A percentile compares a stretch with the other conserved stretches of the same genome.
phyloP scores from a whole-genome alignment of 2,888 invertebrate species.

The Odontothrips loti region DNA sequence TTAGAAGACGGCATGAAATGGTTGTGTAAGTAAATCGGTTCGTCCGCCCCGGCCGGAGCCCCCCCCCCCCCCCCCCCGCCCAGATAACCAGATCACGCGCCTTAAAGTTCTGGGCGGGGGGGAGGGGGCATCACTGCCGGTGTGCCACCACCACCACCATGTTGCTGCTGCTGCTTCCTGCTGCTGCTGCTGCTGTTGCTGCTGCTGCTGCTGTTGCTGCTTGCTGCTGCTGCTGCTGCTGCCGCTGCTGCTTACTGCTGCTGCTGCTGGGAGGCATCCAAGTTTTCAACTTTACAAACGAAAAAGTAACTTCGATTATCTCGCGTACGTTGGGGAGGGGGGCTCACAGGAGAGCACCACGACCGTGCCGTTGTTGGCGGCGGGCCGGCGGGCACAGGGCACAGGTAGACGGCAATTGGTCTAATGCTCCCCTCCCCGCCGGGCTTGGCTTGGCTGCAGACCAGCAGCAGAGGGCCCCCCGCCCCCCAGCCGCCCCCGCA shows the following conservation, averaged over 20 bases:
- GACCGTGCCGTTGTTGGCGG: background rate
- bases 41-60: background rate
- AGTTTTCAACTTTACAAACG: background rate
- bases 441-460: too few relatives aligned
- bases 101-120: background rate
- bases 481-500: too few relatives aligned
- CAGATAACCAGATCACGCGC: background rate
- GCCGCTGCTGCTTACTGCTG: too few relatives aligned
- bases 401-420: background rate
- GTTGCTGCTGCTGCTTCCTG: too few relatives aligned
- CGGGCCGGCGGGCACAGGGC: background rate
- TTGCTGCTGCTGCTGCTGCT: too few relatives aligned
- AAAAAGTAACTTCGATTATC: conserved; percentile 19
- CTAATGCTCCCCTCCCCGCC: too few relatives aligned
- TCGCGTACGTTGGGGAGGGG: background rate
- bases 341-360: background rate
- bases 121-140: too few relatives aligned
- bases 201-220: too few relatives aligned
- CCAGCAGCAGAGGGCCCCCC: too few relatives aligned
- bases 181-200: too few relatives aligned
- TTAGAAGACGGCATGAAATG: conserved; percentile 5
- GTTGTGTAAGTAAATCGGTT: background rate
- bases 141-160: too few relatives aligned
- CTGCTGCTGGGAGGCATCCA: background rate
- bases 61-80: background rate